These are phyloP conservation scores for Gorsachius magnificus DNA, from an alignment of 2,797 vertebrate species.

Conservation along the genomic window DNA sequence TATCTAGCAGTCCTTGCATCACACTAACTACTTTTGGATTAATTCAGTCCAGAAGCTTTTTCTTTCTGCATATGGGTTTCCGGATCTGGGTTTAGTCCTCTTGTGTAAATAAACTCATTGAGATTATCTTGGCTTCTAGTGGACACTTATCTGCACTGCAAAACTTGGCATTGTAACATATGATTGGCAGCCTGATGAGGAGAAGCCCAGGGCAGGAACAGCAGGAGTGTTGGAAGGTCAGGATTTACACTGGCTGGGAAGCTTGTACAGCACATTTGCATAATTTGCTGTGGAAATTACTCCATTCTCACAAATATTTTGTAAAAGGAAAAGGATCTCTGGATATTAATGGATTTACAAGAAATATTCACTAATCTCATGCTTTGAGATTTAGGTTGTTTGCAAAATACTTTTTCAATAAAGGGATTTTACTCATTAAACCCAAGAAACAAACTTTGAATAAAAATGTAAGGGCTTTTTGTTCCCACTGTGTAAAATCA, in stretches of 20 bases:
- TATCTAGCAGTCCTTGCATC: neutral
- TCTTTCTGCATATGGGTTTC: constrained; percentile 24
- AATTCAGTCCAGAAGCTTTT: constrained; percentile 34
- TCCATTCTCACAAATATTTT: constrained; percentile 31
- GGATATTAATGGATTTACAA: constrained; percentile 24
- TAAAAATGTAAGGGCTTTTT: neutral
- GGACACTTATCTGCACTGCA: constrained; percentile 23
- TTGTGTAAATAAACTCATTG: constrained; percentile 44
- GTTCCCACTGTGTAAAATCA: neutral
- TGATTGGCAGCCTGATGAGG: constrained; percentile 57
- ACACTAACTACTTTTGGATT: neutral
- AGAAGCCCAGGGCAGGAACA: constrained; percentile 31
- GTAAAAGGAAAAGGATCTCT: neutral
- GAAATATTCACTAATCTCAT: constrained; percentile 26
- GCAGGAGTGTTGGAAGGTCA: constrained; percentile 37
- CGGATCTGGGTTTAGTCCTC: constrained; percentile 36
- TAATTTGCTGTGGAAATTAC: constrained; percentile 68
- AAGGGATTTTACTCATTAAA: constrained; percentile 12
- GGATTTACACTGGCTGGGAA: constrained; percentile 48
- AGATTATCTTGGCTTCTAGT: constrained; percentile 39
- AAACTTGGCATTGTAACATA: constrained; percentile 2
- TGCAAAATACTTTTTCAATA: neutral
- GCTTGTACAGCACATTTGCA: constrained; percentile 63
- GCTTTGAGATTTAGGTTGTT: neutral
- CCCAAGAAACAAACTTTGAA: neutral